A percentile compares a stretch with the other conserved stretches of the same genome.
phyloP scores from a whole-genome alignment of 2,888 invertebrate genomes.

The Watsonalla cultraria region DNA sequence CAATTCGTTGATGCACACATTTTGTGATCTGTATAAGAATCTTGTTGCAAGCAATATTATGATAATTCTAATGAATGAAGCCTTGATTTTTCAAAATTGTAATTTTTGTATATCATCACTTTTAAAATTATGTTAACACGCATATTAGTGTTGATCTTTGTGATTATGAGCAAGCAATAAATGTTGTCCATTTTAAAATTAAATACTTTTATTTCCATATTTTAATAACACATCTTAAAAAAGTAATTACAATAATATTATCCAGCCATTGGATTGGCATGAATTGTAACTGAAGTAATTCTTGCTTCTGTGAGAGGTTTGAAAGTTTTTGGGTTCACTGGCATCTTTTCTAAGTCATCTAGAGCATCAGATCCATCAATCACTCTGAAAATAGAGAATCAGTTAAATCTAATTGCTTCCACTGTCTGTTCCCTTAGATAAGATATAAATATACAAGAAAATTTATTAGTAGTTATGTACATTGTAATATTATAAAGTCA shows the following conservation, averaged over 20 bases:
- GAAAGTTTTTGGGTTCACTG: constrained; percentile 96
- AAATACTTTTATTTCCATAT: background rate
- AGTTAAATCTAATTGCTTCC: background rate
- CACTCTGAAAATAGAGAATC: constrained; percentile 81
- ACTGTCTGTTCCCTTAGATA: too few species aligned
- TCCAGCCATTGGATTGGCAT: constrained; percentile 97
- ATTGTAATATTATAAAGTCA: too few species aligned
- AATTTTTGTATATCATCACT: background rate
- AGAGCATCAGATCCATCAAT: constrained; percentile 98
- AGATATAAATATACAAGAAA: too few species aligned
- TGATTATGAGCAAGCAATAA: constrained; percentile 27
- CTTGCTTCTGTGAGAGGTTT: constrained; percentile 91
- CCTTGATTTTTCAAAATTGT: too few species aligned
- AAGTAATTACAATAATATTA: constrained; percentile 36
- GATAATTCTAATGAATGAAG: background rate
- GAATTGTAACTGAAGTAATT: constrained; percentile 94
- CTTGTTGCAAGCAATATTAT: background rate
- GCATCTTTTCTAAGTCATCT: constrained; percentile 96
- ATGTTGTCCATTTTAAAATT: constrained; percentile 21
- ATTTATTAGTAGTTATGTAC: too few species aligned
- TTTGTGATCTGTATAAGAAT: background rate
- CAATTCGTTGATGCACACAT: background rate
- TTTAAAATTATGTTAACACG: background rate
- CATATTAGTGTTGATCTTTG: background rate
- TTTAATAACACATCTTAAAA: constrained; percentile 6